Evolutionary conservation across 2,888 invertebrate species (phyloP).

Genomic region (Mayetiola destructor): DNA sequence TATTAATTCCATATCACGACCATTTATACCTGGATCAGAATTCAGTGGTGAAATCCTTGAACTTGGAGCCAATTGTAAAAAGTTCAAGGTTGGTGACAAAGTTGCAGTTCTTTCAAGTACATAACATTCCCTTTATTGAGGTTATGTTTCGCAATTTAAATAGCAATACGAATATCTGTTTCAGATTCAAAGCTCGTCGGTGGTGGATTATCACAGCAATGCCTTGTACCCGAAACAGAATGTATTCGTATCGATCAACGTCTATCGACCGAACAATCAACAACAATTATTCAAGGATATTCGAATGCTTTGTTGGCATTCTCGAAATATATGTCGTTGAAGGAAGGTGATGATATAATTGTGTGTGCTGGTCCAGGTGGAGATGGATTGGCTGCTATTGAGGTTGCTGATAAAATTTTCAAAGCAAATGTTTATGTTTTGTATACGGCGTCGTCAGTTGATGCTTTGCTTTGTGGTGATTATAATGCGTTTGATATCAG

Average conservation of each 20-base stretch:
- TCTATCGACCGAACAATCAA: conserved; percentile 41
- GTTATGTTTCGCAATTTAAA: conserved; percentile 42
- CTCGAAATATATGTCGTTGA: background rate
- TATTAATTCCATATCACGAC: conserved; percentile 36
- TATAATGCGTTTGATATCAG: background rate
- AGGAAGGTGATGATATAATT: background rate
- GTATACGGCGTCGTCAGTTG: background rate
- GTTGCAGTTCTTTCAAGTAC: conserved; percentile 22
- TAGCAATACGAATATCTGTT: too few species aligned
- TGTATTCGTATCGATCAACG: conserved; percentile 41
- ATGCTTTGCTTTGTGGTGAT: background rate
- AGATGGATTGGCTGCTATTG: conserved; percentile 2
- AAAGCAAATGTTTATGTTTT: background rate
- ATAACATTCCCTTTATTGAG: conserved; percentile 37
- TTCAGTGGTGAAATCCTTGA: conserved; percentile 45
- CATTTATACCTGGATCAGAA: conserved; percentile 51
- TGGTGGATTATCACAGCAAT: conserved; percentile 48
- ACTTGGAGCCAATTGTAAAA: conserved; percentile 37
- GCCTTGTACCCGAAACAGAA: conserved; percentile 40
- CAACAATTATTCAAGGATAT: conserved; percentile 32
- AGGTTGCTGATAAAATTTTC: background rate
- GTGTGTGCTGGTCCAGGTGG: background rate
- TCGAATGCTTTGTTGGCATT: conserved; percentile 4
- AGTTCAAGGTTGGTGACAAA: conserved; percentile 16
- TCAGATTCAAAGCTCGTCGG: conserved; percentile 11